Percentiles rank a stretch among this genome's conserved stretches.
These are phyloP conservation scores for Elgaria multicarinata DNA, from an alignment of 2,113 vertebrate species.

Conservation along the genomic window DNA sequence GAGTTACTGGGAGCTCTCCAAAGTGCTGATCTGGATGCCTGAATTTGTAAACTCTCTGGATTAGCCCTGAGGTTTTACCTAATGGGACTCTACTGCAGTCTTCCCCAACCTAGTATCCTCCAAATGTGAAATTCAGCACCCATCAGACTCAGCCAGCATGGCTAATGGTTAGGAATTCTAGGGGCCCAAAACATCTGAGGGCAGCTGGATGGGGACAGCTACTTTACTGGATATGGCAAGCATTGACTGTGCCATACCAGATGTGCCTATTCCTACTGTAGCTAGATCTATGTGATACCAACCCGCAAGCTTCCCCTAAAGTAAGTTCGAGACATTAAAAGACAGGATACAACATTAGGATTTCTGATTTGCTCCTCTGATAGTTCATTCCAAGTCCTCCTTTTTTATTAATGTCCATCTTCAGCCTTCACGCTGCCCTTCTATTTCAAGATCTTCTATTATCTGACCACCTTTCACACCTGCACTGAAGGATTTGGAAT, in stretches of 20 bases:
- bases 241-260: not conserved
- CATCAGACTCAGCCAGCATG: too few species aligned
- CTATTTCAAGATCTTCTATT: not conserved
- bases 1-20: not conserved
- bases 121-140: too few species aligned
- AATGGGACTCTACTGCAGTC: not conserved
- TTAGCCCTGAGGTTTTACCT: not conserved
- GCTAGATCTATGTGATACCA: not conserved
- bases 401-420: not conserved
- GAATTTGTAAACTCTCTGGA: not conserved
- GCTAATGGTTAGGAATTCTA: too few species aligned
- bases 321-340: not conserved
- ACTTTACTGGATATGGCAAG: not conserved
- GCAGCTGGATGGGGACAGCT: too few species aligned
- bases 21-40: not conserved
- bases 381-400: not conserved
- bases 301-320: not conserved
- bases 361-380: not conserved
- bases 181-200: too few species aligned
- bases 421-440: not conserved
- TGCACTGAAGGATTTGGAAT: not conserved
- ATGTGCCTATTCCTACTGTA: not conserved
- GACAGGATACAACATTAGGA: not conserved
- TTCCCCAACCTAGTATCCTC: too few species aligned
- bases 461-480: not conserved